Base-by-base conservation (phyloP, 23 tunicate species). In the Trididemnum miniatum region DNA sequence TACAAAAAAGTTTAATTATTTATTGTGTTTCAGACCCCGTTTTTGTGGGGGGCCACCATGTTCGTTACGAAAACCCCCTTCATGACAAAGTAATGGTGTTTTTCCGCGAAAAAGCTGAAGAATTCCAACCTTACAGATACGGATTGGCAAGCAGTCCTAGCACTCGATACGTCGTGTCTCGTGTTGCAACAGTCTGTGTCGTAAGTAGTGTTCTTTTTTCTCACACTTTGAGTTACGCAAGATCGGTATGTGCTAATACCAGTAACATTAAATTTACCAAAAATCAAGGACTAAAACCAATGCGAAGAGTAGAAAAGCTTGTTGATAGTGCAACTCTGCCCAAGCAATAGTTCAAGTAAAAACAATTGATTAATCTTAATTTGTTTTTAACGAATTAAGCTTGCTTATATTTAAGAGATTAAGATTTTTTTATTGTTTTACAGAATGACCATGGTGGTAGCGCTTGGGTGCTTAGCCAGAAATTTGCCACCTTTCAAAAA, bases 371-470 rank as follows among this genome's bases (percentile, higher is more conserved):
- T n/a, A n/a, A n/a, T n/a, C n/a, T n/a, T n/a, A n/a, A n/a, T n/a
- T n/a, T n/a, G n/a, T n/a, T n/a, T n/a, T n/a, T n/a, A n/a, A n/a
- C n/a, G n/a, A n/a, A n/a, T n/a, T n/a, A n/a, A n/a, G n/a, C n/a
- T n/a, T n/a, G n/a, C n/a, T n/a, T n/a, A n/a, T n/a, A n/a, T n/a
- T n/a, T n/a, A n/a, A n/a, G n/a, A n/a, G n/a, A n/a, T n/a, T n/a
- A n/a, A n/a, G n/a, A n/a, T n/a, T n/a, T n/a, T n/a, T n/a, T n/a
- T n/a, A n/a, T n/a, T n/a, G 15, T 44, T 44, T 44, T 44, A 18
- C 36, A 90, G 96, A 90, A 85, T 65, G 96, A 90, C 83, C 83
- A 78, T 34, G 96, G 96, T 24, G 96, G 89, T 1, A 73, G 44
- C 29, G 30, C 30, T 20, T 85, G 86, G 83, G 74, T 80, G 7